Percentiles rank a stretch among this genome's conserved stretches.
Evolutionary conservation across 92 coral and sea anemone species (phyloP).

Genomic region (Umimayanthus kanabou): DNA sequence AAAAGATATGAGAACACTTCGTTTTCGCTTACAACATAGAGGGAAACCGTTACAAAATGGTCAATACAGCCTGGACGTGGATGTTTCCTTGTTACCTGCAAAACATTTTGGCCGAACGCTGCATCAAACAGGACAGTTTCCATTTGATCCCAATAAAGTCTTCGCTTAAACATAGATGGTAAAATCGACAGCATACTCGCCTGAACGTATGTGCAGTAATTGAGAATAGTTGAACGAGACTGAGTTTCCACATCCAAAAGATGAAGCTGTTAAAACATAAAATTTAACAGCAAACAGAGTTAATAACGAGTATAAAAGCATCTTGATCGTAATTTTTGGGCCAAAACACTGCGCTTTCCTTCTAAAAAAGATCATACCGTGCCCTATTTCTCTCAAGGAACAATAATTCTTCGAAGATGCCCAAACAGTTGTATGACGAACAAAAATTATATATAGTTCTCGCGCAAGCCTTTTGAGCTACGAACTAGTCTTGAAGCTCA

Average conservation of each 20-base stretch:
- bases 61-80: neutral
- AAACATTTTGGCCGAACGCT: neutral
- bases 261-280: conserved; percentile 67
- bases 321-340: neutral
- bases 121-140: neutral
- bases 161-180: neutral
- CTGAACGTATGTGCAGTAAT: conserved; percentile 97
- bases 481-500: too few relatives aligned
- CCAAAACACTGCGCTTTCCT: neutral
- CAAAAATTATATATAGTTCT: too few relatives aligned
- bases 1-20: too few relatives aligned
- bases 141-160: too few relatives aligned
- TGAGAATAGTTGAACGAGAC: conserved; percentile 88
- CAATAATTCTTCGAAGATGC: too few relatives aligned
- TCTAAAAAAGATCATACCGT: too few relatives aligned
- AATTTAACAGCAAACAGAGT: neutral
- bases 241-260: conserved; percentile 87
- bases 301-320: neutral
- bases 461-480: too few relatives aligned
- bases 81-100: neutral
- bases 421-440: too few relatives aligned
- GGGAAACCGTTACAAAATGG: too few relatives aligned
- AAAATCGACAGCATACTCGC: conserved; percentile 20
- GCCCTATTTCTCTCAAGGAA: neutral
- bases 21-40: too few relatives aligned